Evolutionary conservation across 2,113 vertebrate genomes (phyloP).

Genomic region (Leucopsar rothschildi): DNA sequence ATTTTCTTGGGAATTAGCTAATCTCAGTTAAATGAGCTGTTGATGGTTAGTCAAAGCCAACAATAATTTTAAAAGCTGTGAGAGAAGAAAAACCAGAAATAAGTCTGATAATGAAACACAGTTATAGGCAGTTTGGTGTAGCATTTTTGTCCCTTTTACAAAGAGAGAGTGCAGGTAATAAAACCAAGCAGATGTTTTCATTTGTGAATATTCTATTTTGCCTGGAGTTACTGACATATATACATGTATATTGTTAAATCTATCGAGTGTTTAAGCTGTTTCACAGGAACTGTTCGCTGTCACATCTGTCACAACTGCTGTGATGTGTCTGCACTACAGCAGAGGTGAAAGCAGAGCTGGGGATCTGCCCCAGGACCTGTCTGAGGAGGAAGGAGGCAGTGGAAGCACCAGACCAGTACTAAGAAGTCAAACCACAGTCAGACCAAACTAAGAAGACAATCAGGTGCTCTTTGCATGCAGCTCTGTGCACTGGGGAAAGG

Average conservation of each 20-base stretch:
- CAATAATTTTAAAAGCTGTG: not conserved
- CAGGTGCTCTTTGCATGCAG: not conserved
- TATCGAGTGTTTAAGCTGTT: not conserved
- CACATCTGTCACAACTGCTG: not conserved
- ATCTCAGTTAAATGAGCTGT: not conserved
- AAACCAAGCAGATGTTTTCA: not conserved
- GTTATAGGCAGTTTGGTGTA: not conserved
- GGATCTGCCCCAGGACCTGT: not conserved
- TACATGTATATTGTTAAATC: not conserved
- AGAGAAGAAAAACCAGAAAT: not conserved
- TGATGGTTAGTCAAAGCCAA: not conserved
- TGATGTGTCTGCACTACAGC: not conserved
- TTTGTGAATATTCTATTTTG: not conserved
- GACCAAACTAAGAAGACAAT: not conserved
- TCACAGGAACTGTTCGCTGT: not conserved
- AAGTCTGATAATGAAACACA: not conserved
- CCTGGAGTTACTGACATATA: not conserved
- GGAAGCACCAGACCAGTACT: not conserved
- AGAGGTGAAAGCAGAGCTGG: not conserved
- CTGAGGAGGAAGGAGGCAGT: not conserved
- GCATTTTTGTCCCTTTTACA: not conserved
- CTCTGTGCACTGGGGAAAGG: not conserved
- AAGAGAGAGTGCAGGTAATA: not conserved
- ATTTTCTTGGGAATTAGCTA: not conserved
- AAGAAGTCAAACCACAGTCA: no score